phyloP scores from a whole-genome alignment of 2,797 vertebrate species.

The Mormyrops attenuatus region DNA sequence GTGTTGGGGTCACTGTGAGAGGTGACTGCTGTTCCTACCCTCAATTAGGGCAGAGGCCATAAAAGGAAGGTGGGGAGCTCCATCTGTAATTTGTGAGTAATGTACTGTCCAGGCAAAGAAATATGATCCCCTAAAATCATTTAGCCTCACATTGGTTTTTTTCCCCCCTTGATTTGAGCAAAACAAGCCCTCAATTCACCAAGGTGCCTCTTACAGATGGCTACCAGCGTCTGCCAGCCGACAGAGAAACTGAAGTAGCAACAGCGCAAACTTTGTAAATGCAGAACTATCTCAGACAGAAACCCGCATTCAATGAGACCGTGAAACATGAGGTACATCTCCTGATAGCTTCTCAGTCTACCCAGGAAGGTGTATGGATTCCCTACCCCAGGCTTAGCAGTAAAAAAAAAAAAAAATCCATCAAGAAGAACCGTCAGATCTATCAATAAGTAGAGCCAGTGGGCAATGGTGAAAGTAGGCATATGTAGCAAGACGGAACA shows the following conservation, averaged over 20 bases:
- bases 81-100: neutral
- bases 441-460: neutral
- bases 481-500: neutral
- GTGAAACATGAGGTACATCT: neutral
- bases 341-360: neutral
- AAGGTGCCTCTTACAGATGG: neutral
- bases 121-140: neutral
- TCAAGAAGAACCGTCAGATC: neutral
- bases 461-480: neutral
- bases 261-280: neutral
- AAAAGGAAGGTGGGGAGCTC: neutral
- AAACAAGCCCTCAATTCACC: neutral
- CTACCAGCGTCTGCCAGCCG: neutral
- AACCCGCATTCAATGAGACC: neutral
- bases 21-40: neutral
- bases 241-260: neutral
- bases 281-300: neutral
- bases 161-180: neutral
- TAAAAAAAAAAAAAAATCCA: neutral
- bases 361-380: neutral
- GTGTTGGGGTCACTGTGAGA: neutral
- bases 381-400: neutral
- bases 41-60: neutral
- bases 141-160: neutral
- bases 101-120: neutral